Evolutionary conservation across 2,797 vertebrate genomes (phyloP).

Genomic region (Sebastes steindachneri): DNA sequence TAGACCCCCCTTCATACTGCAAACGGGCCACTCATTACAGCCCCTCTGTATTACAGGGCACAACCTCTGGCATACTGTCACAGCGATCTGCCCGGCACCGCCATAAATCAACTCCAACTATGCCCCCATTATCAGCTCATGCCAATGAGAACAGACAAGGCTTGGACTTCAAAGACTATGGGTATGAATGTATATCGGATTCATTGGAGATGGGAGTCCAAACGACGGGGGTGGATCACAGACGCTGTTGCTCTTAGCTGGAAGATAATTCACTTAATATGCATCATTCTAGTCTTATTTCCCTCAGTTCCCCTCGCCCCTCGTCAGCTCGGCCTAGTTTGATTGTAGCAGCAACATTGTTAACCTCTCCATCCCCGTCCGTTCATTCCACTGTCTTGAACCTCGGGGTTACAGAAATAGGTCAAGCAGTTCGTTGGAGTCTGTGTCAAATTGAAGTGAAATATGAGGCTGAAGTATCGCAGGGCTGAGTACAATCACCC

Average conservation of each 20-base stretch:
- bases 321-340: conserved; percentile 56
- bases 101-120: conserved; percentile 70
- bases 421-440: conserved; percentile 57
- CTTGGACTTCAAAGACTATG: conserved; percentile 47
- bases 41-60: conserved; percentile 52
- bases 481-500: conserved; percentile 38
- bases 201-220: conserved; percentile 30
- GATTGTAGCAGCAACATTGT: conserved; percentile 37
- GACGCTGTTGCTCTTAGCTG: conserved; percentile 47
- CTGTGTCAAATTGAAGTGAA: conserved; percentile 58
- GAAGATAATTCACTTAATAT: conserved; percentile 73
- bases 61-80: conserved; percentile 68
- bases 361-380: conserved; percentile 39
- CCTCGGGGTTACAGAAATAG: conserved; percentile 59
- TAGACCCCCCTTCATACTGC: conserved; percentile 8
- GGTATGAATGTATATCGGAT: conserved; percentile 32
- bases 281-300: conserved; percentile 42
- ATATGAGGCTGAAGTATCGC: conserved; percentile 45
- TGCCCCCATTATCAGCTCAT: conserved; percentile 58
- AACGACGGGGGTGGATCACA: conserved; percentile 30
- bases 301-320: conserved; percentile 23
- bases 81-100: conserved; percentile 58
- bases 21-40: conserved; percentile 67
- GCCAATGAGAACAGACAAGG: conserved; percentile 66
- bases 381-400: conserved; percentile 41